phyloP scores from a whole-genome alignment of 2,113 vertebrate genomes.

The Agapornis roseicollis region DNA sequence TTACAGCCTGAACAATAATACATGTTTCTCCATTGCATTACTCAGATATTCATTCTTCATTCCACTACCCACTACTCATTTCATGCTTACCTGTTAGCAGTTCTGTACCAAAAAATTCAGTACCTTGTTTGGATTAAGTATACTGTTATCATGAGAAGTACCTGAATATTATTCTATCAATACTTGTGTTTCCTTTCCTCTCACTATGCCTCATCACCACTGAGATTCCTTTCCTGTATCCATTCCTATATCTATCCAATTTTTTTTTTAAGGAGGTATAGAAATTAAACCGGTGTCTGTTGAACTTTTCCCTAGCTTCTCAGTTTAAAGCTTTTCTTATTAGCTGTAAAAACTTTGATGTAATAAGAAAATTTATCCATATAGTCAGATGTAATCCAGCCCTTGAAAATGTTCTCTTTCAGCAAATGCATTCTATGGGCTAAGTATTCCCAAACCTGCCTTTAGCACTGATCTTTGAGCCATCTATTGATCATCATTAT shows the following conservation, averaged over 20 bases:
- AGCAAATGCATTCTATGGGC: background rate
- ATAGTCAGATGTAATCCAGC: background rate
- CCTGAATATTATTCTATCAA: background rate
- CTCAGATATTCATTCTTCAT: background rate
- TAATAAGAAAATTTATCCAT: constrained; percentile 4
- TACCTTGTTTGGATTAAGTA: background rate
- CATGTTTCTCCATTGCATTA: background rate
- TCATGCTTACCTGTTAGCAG: background rate
- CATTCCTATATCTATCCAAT: background rate
- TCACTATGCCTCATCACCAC: background rate
- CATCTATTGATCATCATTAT: background rate
- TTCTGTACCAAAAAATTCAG: background rate
- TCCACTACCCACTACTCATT: background rate
- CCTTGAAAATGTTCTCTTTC: background rate
- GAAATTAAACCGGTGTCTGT: background rate
- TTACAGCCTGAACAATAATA: background rate
- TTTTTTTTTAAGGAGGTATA: background rate
- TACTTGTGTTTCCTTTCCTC: background rate
- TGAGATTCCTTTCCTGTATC: background rate
- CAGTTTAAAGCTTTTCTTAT: background rate
- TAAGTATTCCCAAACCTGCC: background rate
- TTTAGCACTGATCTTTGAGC: background rate
- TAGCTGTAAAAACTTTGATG: background rate
- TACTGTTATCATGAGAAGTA: background rate
- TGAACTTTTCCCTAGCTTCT: background rate